Conservation (phyloP, 2,888 invertebrate species). For the Tachina fera region DNA sequence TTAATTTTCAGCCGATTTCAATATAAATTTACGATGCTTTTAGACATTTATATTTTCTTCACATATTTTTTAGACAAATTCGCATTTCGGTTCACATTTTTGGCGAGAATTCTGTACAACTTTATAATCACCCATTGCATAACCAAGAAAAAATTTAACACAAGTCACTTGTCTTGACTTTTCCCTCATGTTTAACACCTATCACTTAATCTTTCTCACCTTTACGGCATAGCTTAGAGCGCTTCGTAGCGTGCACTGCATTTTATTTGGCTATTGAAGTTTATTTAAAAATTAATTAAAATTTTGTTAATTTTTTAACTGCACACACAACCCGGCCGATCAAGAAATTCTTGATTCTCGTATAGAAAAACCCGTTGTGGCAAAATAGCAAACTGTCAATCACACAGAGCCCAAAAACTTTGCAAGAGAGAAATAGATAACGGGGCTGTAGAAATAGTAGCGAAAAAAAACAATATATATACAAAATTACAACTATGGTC, state of each 20-base stretch:
- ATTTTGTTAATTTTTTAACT: conserved; percentile 26
- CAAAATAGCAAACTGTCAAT: conserved; percentile 54
- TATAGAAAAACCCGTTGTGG: conserved; percentile 59
- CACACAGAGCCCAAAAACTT: neutral
- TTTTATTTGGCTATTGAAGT: conserved; percentile 70
- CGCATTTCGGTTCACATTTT: neutral
- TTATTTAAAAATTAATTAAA: conserved; percentile 49
- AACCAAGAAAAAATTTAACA: conserved; percentile 72
- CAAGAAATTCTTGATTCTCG: conserved; percentile 61
- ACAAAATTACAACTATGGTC: conserved; percentile 32
- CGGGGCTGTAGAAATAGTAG: conserved; percentile 17
- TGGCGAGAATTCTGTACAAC: neutral
- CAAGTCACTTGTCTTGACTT: conserved; percentile 24
- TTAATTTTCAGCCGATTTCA: conserved; percentile 3
- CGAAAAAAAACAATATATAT: neutral
- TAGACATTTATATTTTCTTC: neutral
- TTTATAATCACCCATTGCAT: conserved; percentile 78
- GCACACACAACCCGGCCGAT: conserved; percentile 63
- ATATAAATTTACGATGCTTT: neutral
- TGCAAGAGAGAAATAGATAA: conserved; percentile 51
- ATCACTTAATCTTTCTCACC: conserved; percentile 75
- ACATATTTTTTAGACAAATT: neutral
- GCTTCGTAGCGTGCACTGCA: conserved; percentile 79
- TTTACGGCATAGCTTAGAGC: conserved; percentile 75
- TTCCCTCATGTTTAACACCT: conserved; percentile 9